Conservation (phyloP, 2,888 invertebrate species). For the Proisotoma minuta region DNA sequence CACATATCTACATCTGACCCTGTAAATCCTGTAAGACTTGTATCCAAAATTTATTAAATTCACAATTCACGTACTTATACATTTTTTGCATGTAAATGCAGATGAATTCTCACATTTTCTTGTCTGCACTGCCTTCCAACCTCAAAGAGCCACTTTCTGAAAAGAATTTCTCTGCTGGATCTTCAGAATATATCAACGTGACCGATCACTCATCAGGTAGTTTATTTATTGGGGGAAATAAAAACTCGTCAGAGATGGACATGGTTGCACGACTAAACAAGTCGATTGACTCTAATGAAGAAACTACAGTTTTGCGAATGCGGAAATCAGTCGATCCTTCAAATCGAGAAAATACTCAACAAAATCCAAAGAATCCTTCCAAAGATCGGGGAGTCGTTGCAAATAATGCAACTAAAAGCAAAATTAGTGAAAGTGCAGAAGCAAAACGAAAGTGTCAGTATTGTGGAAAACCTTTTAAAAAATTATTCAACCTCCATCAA, state of each 20-base stretch:
- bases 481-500: constrained; percentile 62
- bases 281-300: not conserved
- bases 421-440: not conserved
- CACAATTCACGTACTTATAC: not conserved
- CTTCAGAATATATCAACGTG: not conserved
- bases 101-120: constrained; percentile 10
- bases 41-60: too few species aligned
- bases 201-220: not conserved
- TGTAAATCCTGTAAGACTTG: constrained; percentile 13
- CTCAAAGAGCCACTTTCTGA: constrained; percentile 8
- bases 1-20: constrained; percentile 21
- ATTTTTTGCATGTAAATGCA: not conserved
- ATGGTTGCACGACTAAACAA: not conserved
- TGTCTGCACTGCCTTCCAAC: constrained; percentile 15
- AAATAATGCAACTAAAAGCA: not conserved
- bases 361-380: not conserved
- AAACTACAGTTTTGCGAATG: not conserved
- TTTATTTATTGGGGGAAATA: not conserved
- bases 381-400: too few species aligned
- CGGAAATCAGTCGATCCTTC: not conserved
- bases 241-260: not conserved
- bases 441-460: constrained; percentile 52
- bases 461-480: constrained; percentile 62
- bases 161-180: not conserved
- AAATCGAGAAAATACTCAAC: constrained; percentile 1